Evolutionary conservation across 2,888 invertebrate species (phyloP), one percentile per base, ranked within the genome.

Genomic region (Pardosa pseudoannulata): DNA sequence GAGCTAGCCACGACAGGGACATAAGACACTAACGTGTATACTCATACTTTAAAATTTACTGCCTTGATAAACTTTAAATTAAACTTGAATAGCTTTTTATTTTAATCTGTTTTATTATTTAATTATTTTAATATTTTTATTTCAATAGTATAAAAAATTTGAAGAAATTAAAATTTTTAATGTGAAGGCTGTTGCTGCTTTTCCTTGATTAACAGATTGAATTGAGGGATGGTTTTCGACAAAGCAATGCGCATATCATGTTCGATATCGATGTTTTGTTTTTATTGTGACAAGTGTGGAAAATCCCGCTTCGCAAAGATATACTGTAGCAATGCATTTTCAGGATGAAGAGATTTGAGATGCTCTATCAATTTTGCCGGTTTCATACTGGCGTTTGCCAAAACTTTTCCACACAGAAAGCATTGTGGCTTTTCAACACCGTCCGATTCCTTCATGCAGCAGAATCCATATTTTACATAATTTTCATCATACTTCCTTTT

Each of bases 401-500:
- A 72, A 80, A 73, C 39, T 64, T 71, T 80, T 71, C 73, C 64
- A 65, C 73, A 64, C 72, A 72, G 56, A 71, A 80, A 72, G 65
- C 72, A 80, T 64, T 73, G 72, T 46, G 73, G 73, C 64, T 80
- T 80, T 72, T 80, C 73, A 28, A 72, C 71, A 36, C 80, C 73
- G 65, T 73, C 73, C 50, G 16, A 50, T 65, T 72, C 80, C 41
- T 71, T 80, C 28, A 62, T 80, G 78, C 71, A 85, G 41, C 46
- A 79, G 83, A 81, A 81, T 72, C 80, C 80, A 80, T 67, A 73
- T 65, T 71, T 71, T 73, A 73, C 50, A 73, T 73, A 80, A 71
- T 65, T 73, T 80, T 80, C 80, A 67, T 72, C 74, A 74, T 74
- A 74, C 62, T 74, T 56, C 74, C 74, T 74, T 74, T 74, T 74